A percentile compares a stretch with the other conserved stretches of the same genome.
These are phyloP conservation scores for Marronus borbonicus DNA, from an alignment of 2,888 invertebrate species.

Conservation along the genomic window DNA sequence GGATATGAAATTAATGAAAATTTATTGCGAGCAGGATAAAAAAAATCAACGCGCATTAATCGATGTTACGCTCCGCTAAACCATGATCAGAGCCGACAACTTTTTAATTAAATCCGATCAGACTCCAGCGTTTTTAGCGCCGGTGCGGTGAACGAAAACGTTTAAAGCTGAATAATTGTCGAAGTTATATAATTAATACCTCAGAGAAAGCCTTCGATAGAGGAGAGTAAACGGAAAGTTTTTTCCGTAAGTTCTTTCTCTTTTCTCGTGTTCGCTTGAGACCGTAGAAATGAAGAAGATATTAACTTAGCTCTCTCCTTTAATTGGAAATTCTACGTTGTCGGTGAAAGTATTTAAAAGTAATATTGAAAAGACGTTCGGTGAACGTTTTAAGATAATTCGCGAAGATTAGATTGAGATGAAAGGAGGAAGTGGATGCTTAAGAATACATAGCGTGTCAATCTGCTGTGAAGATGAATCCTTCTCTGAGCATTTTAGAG, in stretches of 20 bases:
- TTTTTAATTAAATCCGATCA: conserved; percentile 27
- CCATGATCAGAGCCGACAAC: background rate
- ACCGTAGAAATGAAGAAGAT: background rate
- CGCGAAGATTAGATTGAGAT: background rate
- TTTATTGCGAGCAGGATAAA: background rate
- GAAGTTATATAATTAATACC: conserved; percentile 29
- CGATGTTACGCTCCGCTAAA: background rate
- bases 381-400: background rate
- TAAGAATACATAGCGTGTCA: no score
- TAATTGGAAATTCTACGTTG: background rate
- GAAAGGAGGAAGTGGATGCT: background rate
- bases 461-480: no score
- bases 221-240: conserved; percentile 1
- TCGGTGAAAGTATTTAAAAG: conserved; percentile 10
- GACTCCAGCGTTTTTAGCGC: background rate
- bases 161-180: conserved; percentile 24
- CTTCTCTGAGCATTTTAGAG: no score
- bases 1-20: no score
- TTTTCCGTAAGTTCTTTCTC: background rate
- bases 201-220: background rate
- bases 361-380: conserved; percentile 7
- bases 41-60: background rate
- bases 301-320: background rate
- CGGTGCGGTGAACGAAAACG: background rate
- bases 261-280: background rate